phyloP scores from a whole-genome alignment of 2,113 vertebrate species.

The Speoplatyrhinus poulsoni region DNA sequence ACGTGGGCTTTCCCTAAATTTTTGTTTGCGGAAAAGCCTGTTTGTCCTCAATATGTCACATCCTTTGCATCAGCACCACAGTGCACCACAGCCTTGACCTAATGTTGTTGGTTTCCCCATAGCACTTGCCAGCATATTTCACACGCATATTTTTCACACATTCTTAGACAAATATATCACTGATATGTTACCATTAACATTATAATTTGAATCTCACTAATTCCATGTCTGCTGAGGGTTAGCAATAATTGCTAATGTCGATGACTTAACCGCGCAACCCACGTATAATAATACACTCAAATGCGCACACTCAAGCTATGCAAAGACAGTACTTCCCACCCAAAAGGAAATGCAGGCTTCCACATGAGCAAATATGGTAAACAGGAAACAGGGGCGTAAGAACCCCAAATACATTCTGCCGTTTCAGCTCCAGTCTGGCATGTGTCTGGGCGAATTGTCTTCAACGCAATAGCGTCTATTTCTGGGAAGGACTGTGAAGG shows the following conservation, averaged over 20 bases:
- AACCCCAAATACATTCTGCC: constrained; percentile 64
- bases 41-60: constrained; percentile 72
- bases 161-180: constrained; percentile 22
- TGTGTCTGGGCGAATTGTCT: constrained; percentile 27
- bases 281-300: constrained; percentile 4
- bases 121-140: constrained; percentile 47
- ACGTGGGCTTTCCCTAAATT: constrained; percentile 66
- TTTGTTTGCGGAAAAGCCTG: constrained; percentile 71
- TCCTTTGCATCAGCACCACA: constrained; percentile 61
- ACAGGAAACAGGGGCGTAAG: constrained; percentile 74
- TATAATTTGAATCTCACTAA: not conserved
- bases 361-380: constrained; percentile 65
- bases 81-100: constrained; percentile 67
- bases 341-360: constrained; percentile 54
- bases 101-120: constrained; percentile 64
- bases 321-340: constrained; percentile 41
- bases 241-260: not conserved
- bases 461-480: constrained; percentile 57
- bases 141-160: constrained; percentile 27
- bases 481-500: constrained; percentile 59
- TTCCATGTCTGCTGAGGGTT: not conserved
- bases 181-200: constrained; percentile 14
- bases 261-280: constrained; percentile 5
- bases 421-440: constrained; percentile 53
- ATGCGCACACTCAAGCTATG: constrained; percentile 16